Evolutionary conservation across 2,113 vertebrate species (phyloP), one percentile per base, ranked within the genome.

Genomic region (Melanerpes aurifrons): DNA sequence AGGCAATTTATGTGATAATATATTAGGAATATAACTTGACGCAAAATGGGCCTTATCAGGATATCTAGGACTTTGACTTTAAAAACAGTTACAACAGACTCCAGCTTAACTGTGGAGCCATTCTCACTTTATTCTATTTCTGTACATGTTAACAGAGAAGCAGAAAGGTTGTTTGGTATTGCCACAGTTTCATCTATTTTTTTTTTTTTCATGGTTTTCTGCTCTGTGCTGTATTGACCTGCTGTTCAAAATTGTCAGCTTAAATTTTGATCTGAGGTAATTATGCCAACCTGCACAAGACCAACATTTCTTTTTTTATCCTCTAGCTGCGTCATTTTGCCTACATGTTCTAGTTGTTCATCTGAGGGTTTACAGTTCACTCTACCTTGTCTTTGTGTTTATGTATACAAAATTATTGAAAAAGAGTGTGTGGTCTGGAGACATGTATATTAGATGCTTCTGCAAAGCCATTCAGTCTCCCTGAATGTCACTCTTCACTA

Each of bases 61-160:
- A 62, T 93, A 94, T 84, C 86, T 93, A 73, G 66, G 83, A 77
- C 95, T 90, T 86, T 29, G 73, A 54, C 58, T 93, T 95, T 86
- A 86, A 86, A 89, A 95, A 90, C 48, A 87, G 89, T 92, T 94
- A 88, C 82, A 94, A 48, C 93, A 93, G 86, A 74, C 76, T 91
- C 94, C 87, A 94, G 5, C 64, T 63, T 86, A 78, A 86, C 86
- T 66, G 72, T 88, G 73, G 86, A 96, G 66, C 95, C 73, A 86
- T 94, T 95, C 90, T 94, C 96, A 96, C 95, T 90, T 94, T 92
- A 81, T 93, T 88, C 96, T 96, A 96, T 96, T 96, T 96, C 86
- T 90, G 93, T 93, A 83, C 93, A 86, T 28, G 92, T 92, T 96
- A 90, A 86, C 94, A 93, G 80, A 80, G 90, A 96, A 94, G 90